Base-by-base conservation (phyloP, 1,140 invertebrate species). In the Aleiodes sp. region DNA sequence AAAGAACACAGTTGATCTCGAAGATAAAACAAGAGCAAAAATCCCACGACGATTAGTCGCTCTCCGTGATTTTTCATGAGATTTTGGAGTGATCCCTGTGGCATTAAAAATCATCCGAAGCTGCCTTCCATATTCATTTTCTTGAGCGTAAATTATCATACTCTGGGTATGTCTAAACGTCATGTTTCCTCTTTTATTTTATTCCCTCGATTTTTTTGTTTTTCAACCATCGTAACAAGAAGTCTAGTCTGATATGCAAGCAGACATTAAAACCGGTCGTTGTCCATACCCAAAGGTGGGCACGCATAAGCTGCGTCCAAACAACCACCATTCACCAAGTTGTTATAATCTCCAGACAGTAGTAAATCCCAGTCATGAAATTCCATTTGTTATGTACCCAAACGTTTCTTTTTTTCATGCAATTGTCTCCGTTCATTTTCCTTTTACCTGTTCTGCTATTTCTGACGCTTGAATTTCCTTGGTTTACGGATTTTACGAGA, bases 231-330 rank as follows among this genome's bases (percentile, higher is more conserved):
- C n/a, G n/a, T n/a, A 46, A 46, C 46, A n/a, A 41, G 39, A 21
- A 52, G 46, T 21, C 59, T 74, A 72, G 76, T 73, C 75, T 71
- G 72, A 76, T 77, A 68, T 74, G 76, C 74, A 79, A 80, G 79
- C 74, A 77, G 74, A 74, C 46, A 73, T 73, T 68, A 70, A 75
- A 74, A 71, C 74, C 75, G 76, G 73, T 76, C 74, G 71, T 70
- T 75, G 73, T 43, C 29, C 24, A 73, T 70, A 71, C 43, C 67
- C 71, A 64, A 79, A 77, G 72, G 75, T 75, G 71, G 74, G 72
- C 70, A 73, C 70, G 65, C 21, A 9, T 79, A 80, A 80, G 76
- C 79, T 75, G 67, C 67, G 74, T 75, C 76, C 78, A 78, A 80
- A 80, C 75, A 78, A 72, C 72, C 73, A 73, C 76, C 67, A 76